Evolutionary conservation across 2,797 vertebrate species (phyloP), one percentile per base, ranked within the genome.

Genomic region (Sitta carolinensis): DNA sequence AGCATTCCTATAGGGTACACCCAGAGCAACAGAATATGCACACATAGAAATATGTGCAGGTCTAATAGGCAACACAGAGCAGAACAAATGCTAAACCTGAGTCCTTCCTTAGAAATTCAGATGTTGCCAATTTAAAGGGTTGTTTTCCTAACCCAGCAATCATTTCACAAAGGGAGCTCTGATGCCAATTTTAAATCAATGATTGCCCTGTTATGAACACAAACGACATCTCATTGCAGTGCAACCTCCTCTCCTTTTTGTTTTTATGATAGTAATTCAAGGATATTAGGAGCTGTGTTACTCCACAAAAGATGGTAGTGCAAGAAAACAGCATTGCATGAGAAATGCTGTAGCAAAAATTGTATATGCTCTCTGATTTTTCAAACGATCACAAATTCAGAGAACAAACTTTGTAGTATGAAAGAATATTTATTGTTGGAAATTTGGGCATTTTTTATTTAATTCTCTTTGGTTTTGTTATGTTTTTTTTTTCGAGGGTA

Each of bases 241-340:
- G 69, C 91, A 95, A 34, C 66, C 34, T 93, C 69, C 78, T 91
- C 54, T 86, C 40, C 42, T 92, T 48, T 92, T 90, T 78, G 66
- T 83, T 95, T 94, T 89, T 92, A 84, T 90, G 77, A 93, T 70
- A 95, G 89, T 87, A 89, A 93, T 96, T 96, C 84, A 58, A 73
- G 57, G 59, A 81, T 34, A 91, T 89, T 84, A 92, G 94, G 82
- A 84, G 38, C 64, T 59, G 78, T 74, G 64, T 29, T 84, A 75
- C 50, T 75, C 42, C 63, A 16, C 16, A 38, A 72, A 95, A 89
- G 20, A 75, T 20, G 38, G 66, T 18, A 70, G 69, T 40, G 55
- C 89, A 86, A 82, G 64, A 86, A 95, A 95, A 61, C 9, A 25
- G 68, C 30, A 84, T 92, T 54, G 63, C 43, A 27, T 67, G 74